A percentile compares a stretch with the other conserved stretches of the same genome.
These are phyloP conservation scores for Vandiemenella viatica DNA, from an alignment of 2,888 invertebrate species.

Conservation along the genomic window DNA sequence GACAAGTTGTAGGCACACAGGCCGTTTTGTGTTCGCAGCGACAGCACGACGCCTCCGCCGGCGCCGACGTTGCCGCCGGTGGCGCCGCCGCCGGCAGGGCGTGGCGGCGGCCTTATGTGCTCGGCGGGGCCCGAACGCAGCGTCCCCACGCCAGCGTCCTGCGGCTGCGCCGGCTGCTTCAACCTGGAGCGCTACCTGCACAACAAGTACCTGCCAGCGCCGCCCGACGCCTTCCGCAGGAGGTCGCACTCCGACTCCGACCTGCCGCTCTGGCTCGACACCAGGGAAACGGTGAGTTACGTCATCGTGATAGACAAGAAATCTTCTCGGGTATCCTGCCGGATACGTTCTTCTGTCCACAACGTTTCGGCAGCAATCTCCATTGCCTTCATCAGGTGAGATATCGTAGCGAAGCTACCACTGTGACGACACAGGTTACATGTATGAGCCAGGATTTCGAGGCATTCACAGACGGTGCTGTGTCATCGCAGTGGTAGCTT, in stretches of 20 bases:
- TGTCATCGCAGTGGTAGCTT: no score
- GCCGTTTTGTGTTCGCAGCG: slow-evolving; percentile 24
- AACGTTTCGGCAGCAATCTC: no score
- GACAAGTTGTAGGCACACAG: slow-evolving; percentile 16
- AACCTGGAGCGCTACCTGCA: slow-evolving; percentile 47
- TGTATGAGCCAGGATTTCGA: no score
- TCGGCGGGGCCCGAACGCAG: slow-evolving; percentile 27
- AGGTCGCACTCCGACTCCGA: slow-evolving; percentile 53
- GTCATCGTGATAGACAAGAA: no score
- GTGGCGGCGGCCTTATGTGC: slow-evolving; percentile 22
- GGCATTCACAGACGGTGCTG: no score
- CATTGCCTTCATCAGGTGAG: no score
- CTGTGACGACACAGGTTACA: no score
- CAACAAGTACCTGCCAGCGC: slow-evolving; percentile 45
- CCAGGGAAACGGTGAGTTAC: slow-evolving; percentile 21
- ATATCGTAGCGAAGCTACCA: no score
- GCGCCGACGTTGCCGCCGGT: slow-evolving; percentile 29
- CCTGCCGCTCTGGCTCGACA: slow-evolving; percentile 38
- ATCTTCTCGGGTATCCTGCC: no score
- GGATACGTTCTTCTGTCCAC: no score
- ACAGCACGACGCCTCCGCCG: slow-evolving; percentile 32
- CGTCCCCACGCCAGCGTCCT: slow-evolving; percentile 32
- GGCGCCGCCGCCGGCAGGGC: slow-evolving; percentile 19
- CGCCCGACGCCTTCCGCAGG: slow-evolving; percentile 41
- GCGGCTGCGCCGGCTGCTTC: slow-evolving; percentile 38